Base-by-base conservation (phyloP, 2,797 vertebrate species). In the Pipistrellus kuhlii region DNA sequence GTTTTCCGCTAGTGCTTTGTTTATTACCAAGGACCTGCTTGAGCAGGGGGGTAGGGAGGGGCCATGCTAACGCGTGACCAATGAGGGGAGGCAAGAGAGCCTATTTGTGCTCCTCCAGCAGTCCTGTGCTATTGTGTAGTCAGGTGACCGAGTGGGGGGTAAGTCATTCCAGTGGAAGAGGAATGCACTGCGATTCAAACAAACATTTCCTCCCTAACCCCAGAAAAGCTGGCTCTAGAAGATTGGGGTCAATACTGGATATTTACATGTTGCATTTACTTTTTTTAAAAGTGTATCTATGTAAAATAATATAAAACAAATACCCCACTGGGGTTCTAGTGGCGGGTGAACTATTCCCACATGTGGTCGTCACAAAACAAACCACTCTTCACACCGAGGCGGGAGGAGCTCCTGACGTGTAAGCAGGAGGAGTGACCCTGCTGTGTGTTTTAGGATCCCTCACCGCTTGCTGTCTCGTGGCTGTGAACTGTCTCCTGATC, bases 301-400 rank as follows among this genome's bases (percentile, higher is more conserved):
- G 13, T 59, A 27, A 59, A 59, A 59, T 27, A 59, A 59, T 59
- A 59, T 11, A 75, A 88, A 80, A 62, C 23, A 73, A 48, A 92
- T 85, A 13, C 51, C 83, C 27, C 66, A 44, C 18, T 92, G 53
- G 78, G 69, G 72, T 95, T 89, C 72, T 90, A 92, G 83, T 95
- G 75, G 78, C 5, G 13, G 76, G 78, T 96, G 51, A 96, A 83
- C 82, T 41, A 94, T 62, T 73, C 72, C 32, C 83, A 71, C 72
- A 35, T 68, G 86, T 80, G 55, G 30, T 91, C 69, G 82, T 73
- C 32, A 90, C 75, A 94, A 92, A 80, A 75, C 41, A 90, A 96
- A 83, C 76, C 91, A 93, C 96, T 94, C 82, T 97, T 97, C 78
- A 78, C 57, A 87, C 32, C 59, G 89, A 15, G 66, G 48, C 0